These are phyloP conservation scores for Galeruca laticollis DNA, from an alignment of 2,888 invertebrate genomes.

Conservation along the genomic window DNA sequence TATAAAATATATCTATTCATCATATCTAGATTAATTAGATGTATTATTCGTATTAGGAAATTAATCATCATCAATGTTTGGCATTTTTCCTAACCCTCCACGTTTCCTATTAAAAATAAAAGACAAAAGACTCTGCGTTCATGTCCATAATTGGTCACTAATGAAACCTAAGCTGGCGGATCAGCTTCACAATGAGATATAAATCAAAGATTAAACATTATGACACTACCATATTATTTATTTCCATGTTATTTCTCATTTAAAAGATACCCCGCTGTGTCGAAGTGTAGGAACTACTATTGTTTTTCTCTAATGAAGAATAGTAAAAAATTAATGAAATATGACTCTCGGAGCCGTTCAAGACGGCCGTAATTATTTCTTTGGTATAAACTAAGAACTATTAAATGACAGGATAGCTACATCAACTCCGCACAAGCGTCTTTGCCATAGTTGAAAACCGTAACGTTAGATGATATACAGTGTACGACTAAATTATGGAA, in stretches of 20 bases:
- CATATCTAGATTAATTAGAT: too few relatives aligned
- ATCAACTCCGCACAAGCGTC: background rate
- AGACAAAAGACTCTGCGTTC: background rate
- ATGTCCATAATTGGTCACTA: slow-evolving; percentile 40
- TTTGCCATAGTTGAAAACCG: background rate
- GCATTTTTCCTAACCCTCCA: background rate
- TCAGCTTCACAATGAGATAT: slow-evolving; percentile 43
- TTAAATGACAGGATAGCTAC: background rate
- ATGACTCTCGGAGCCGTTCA: slow-evolving; percentile 20
- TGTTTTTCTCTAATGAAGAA: slow-evolving; percentile 37
- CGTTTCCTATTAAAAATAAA: background rate
- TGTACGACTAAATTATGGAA: too few relatives aligned
- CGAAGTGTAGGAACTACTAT: slow-evolving; percentile 37
- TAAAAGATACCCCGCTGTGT: slow-evolving; percentile 42
- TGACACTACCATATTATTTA: slow-evolving; percentile 47
- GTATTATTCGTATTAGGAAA: too few relatives aligned
- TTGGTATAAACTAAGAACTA: slow-evolving; percentile 18
- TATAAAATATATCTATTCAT: too few relatives aligned
- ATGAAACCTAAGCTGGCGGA: slow-evolving; percentile 39
- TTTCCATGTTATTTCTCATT: slow-evolving; percentile 47
- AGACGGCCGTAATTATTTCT: slow-evolving; percentile 36
- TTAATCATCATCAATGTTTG: background rate
- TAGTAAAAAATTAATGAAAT: slow-evolving; percentile 35
- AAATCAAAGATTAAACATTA: slow-evolving; percentile 47
- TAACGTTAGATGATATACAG: too few relatives aligned